Evolutionary conservation across 2,797 vertebrate genomes (phyloP).

Genomic region (Arrhamphus sclerolepis): DNA sequence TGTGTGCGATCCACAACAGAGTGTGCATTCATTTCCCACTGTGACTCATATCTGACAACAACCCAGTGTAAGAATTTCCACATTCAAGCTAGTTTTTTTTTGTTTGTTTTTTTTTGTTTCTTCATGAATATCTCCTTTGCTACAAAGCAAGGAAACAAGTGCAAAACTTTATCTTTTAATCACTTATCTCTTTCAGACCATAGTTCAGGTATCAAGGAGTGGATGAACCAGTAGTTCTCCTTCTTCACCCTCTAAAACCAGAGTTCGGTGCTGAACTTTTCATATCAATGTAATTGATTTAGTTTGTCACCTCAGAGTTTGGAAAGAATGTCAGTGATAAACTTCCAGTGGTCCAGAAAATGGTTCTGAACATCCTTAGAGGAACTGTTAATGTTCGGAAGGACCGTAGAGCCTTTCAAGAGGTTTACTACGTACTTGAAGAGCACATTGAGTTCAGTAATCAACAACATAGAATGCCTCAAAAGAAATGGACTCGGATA

Average conservation of each 20-base stretch:
- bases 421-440: too few species aligned
- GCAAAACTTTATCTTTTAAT: slow-evolving; percentile 6
- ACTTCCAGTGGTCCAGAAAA: too few species aligned
- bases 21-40: slow-evolving; percentile 21
- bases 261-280: too few species aligned
- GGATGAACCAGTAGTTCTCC: not conserved
- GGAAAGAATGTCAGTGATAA: too few species aligned
- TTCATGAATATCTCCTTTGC: slow-evolving; percentile 9
- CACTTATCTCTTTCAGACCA: not conserved
- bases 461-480: too few species aligned
- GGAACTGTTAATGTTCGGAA: too few species aligned
- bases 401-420: too few species aligned
- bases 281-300: too few species aligned
- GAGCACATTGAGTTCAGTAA: too few species aligned
- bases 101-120: not conserved
- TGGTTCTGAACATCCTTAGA: too few species aligned
- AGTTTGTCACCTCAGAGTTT: too few species aligned
- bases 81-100: slow-evolving; percentile 17
- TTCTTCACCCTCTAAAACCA: not conserved
- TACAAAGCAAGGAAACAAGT: slow-evolving; percentile 17
- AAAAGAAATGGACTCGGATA: too few species aligned
- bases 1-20: slow-evolving; percentile 16
- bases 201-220: not conserved
- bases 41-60: slow-evolving; percentile 55
- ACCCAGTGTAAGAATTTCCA: slow-evolving; percentile 41